phyloP scores from a whole-genome alignment of 1,140 invertebrate species.

The Physella acuta region DNA sequence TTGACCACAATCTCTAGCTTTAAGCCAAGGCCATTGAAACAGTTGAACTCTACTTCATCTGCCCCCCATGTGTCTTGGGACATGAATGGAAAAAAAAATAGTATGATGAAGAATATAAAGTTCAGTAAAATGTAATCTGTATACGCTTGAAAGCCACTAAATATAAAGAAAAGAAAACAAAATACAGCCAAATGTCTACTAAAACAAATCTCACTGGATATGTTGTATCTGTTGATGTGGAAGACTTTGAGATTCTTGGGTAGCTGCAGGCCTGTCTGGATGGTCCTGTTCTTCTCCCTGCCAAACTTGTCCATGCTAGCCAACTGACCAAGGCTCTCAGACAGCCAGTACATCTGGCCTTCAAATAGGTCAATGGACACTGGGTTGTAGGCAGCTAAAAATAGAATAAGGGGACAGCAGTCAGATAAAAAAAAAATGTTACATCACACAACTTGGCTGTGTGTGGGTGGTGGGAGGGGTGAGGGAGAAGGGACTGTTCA shows the following conservation, averaged over 20 bases:
- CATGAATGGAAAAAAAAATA: no score
- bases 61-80: no score
- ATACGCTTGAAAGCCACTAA: not conserved
- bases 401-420: no score
- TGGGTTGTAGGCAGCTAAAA: slow-evolving; percentile 77
- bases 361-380: slow-evolving; percentile 91
- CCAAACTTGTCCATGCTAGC: slow-evolving; percentile 93
- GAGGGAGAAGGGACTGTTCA: no score
- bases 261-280: slow-evolving; percentile 78
- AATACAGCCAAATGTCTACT: not conserved
- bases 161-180: not conserved
- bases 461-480: no score
- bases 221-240: slow-evolving; percentile 42
- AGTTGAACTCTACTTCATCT: no score
- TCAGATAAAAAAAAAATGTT: no score
- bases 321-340: slow-evolving; percentile 79
- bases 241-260: slow-evolving; percentile 78
- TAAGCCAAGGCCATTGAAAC: no score
- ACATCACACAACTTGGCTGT: no score
- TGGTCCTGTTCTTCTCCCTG: slow-evolving; percentile 80
- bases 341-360: slow-evolving; percentile 84
- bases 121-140: not conserved
- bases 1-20: no score
- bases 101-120: no score
- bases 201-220: slow-evolving; percentile 35